Conservation (phyloP, 2,797 vertebrate genomes). For the Valencia hispanica region DNA sequence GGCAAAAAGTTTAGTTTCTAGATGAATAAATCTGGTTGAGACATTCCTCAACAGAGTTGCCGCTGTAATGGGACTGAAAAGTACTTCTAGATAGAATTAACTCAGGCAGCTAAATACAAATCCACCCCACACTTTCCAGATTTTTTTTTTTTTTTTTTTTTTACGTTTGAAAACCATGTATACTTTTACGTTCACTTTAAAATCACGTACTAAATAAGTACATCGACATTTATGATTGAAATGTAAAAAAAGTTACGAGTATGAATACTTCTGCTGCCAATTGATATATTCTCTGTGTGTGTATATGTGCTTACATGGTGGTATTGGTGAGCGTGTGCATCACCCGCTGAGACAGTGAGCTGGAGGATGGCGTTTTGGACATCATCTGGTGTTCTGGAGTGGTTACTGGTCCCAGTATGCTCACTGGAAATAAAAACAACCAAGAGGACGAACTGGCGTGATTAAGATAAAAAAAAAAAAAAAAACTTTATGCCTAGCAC, state of each 20-base stretch:
- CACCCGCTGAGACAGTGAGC: conserved; percentile 90
- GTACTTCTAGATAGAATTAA: background rate
- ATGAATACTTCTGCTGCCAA: background rate
- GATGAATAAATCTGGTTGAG: background rate
- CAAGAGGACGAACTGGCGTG: background rate
- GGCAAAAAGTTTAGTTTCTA: background rate
- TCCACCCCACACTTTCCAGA: background rate
- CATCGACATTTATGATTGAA: background rate
- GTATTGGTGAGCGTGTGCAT: conserved; percentile 88
- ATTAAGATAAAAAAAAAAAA: background rate
- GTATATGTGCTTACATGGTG: conserved; percentile 80
- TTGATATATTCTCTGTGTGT: background rate
- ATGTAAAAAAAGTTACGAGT: background rate
- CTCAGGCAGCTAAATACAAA: background rate
- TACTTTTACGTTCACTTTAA: background rate
- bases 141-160: background rate
- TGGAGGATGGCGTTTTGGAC: conserved; percentile 89
- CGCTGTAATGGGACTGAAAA: background rate
- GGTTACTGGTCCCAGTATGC: conserved; percentile 90
- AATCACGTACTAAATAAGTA: background rate
- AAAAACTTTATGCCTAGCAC: background rate
- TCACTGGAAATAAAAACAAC: conserved; percentile 76
- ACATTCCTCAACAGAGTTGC: background rate
- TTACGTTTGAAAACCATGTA: background rate
- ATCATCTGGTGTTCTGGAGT: conserved; percentile 90